phyloP scores from a whole-genome alignment of 2,113 vertebrate genomes.

The Halcyon senegalensis region DNA sequence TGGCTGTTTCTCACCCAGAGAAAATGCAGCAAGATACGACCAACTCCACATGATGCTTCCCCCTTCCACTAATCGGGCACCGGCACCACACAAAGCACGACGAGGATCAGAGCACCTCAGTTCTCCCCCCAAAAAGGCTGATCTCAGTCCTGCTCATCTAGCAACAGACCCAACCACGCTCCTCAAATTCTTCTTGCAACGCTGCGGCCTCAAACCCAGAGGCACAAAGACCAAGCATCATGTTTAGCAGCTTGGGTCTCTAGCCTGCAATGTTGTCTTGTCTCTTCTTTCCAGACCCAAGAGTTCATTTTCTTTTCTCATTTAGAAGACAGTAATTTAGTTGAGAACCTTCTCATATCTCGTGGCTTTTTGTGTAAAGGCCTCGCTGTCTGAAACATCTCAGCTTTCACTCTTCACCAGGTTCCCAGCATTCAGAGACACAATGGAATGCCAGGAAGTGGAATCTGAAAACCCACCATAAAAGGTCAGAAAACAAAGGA shows the following conservation, averaged over 20 bases:
- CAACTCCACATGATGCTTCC: fast-evolving
- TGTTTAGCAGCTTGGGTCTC: not conserved
- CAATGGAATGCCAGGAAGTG: not conserved
- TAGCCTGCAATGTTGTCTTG: not conserved
- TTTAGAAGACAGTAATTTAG: not conserved
- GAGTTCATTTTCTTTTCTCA: not conserved
- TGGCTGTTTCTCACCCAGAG: not conserved
- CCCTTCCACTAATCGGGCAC: not conserved
- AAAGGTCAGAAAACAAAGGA: not conserved
- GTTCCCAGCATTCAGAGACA: not conserved
- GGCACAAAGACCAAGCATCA: not conserved
- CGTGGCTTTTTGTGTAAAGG: not conserved
- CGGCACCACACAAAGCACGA: fast-evolving
- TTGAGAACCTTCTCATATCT: not conserved
- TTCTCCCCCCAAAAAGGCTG: not conserved
- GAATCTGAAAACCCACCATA: not conserved
- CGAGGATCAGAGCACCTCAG: not conserved
- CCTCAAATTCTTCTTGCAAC: not conserved
- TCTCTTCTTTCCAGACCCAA: not conserved
- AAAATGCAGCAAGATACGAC: not conserved
- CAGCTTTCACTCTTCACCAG: not conserved
- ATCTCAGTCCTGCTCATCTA: not conserved
- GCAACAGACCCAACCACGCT: not conserved
- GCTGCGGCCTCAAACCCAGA: not conserved
- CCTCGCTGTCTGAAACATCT: not conserved